Conservation (phyloP, 2,113 vertebrate species). For the Solea senegalensis region DNA sequence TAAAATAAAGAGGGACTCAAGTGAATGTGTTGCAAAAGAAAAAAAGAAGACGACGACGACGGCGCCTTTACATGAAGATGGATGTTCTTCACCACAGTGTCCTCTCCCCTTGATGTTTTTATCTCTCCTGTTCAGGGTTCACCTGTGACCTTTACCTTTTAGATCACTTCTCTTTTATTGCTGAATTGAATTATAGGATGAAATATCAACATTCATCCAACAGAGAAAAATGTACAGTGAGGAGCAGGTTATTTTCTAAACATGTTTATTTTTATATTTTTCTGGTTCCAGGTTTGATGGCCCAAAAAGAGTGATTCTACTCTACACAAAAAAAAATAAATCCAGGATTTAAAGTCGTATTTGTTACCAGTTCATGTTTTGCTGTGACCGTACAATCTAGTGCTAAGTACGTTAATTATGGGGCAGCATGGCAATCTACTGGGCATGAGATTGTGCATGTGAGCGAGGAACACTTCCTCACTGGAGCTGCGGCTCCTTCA, state of each 20-base stretch:
- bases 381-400: not conserved
- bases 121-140: conserved; percentile 4
- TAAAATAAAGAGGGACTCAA: conserved; percentile 45
- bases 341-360: not conserved
- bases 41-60: conserved; percentile 3
- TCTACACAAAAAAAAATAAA: conserved; percentile 14
- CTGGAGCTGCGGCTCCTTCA: conserved; percentile 1
- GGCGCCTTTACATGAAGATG: conserved; percentile 52
- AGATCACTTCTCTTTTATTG: conserved; percentile 45
- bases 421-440: not conserved
- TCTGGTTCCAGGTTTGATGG: conserved; percentile 56
- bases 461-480: not conserved
- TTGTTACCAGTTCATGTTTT: not conserved
- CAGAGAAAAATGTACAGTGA: conserved; percentile 61
- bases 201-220: not conserved
- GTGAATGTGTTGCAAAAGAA: conserved; percentile 63
- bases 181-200: not conserved
- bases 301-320: conserved; percentile 15
- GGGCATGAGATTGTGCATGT: conserved; percentile 26
- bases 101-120: conserved; percentile 4
- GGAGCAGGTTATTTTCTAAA: conserved; percentile 70
- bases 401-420: not conserved
- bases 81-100: conserved; percentile 53
- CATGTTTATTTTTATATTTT: conserved; percentile 75
- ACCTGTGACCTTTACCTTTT: conserved; percentile 13